phyloP scores from a whole-genome alignment of 2,888 invertebrate genomes.

The Nematopogon swammerdamellus region DNA sequence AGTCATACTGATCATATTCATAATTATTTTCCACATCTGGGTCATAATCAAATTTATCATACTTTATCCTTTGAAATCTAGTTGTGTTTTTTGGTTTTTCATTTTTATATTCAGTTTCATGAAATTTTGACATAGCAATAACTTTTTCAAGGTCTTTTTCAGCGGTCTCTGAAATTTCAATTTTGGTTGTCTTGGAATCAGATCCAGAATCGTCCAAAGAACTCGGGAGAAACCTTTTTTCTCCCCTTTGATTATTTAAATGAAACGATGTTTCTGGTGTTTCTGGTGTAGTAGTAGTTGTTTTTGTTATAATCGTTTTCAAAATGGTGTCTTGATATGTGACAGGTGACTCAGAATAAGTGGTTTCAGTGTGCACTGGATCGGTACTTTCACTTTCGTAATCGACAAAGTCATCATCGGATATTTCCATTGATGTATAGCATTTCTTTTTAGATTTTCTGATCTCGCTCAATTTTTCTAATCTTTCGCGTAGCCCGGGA shows the following conservation, averaged over 20 bases:
- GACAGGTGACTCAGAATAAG: too few species aligned
- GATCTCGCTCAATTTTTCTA: slow-evolving; percentile 41
- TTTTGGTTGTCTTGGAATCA: too few species aligned
- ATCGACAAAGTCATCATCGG: not conserved
- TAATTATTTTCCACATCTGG: slow-evolving; percentile 22
- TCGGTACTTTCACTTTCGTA: not conserved
- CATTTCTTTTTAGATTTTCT: slow-evolving; percentile 36
- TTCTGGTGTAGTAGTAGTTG: too few species aligned
- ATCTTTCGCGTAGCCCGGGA: slow-evolving; percentile 32
- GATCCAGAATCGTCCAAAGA: too few species aligned
- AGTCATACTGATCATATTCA: slow-evolving; percentile 19
- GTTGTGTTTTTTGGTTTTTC: too few species aligned
- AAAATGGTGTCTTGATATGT: too few species aligned
- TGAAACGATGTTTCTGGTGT: too few species aligned
- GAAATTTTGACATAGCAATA: not conserved
- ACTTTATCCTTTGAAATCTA: slow-evolving; percentile 13
- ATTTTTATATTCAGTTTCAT: not conserved
- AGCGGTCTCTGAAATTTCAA: too few species aligned
- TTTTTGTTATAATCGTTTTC: too few species aligned
- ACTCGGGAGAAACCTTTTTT: too few species aligned
- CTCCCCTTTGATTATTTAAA: too few species aligned
- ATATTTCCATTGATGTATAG: not conserved
- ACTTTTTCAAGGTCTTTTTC: not conserved
- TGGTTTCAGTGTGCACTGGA: too few species aligned
- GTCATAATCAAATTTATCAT: slow-evolving; percentile 29